Evolutionary conservation across 1,140 invertebrate species (phyloP).

Genomic region (Lethrus apterus): DNA sequence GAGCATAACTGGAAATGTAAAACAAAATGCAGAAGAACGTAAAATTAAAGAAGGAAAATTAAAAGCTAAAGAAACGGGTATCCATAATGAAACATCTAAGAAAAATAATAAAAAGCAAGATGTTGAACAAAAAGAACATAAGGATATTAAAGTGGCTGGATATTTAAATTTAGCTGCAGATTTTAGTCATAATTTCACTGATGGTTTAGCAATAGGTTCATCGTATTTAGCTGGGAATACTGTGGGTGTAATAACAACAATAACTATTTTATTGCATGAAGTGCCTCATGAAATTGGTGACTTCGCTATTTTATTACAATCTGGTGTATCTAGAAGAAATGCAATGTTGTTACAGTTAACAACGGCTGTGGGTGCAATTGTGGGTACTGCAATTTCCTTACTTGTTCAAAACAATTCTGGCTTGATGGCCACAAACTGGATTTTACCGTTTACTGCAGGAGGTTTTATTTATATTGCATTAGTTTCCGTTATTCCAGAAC

Average conservation of each 20-base stretch:
- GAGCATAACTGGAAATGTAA: conserved; percentile 35
- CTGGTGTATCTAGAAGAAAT: conserved; percentile 81
- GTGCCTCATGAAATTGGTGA: conserved; percentile 98
- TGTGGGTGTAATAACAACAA: conserved; percentile 79
- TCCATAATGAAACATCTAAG: conserved; percentile 26
- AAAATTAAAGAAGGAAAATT: conserved; percentile 31
- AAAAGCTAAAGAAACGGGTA: conserved; percentile 21
- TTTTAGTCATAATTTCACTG: conserved; percentile 95
- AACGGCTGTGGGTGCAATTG: conserved; percentile 90
- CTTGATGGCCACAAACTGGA: conserved; percentile 71
- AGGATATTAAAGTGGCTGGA: conserved; percentile 83
- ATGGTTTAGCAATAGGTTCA: conserved; percentile 93
- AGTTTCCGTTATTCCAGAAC: conserved; percentile 92
- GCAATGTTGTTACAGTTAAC: conserved; percentile 86
- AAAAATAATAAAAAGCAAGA: conserved; percentile 34
- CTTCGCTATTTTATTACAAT: conserved; percentile 94
- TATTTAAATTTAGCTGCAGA: conserved; percentile 93
- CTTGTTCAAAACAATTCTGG: conserved; percentile 65
- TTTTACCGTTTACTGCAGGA: conserved; percentile 93
- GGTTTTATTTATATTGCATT: conserved; percentile 98
- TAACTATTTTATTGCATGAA: conserved; percentile 93
- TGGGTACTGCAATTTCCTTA: conserved; percentile 82
- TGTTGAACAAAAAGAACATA: conserved; percentile 32
- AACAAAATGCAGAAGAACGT: conserved; percentile 29
- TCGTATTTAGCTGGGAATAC: conserved; percentile 86